These are phyloP conservation scores for Sebastes itinus DNA, from an alignment of 2,797 vertebrate genomes.

Conservation along the genomic window DNA sequence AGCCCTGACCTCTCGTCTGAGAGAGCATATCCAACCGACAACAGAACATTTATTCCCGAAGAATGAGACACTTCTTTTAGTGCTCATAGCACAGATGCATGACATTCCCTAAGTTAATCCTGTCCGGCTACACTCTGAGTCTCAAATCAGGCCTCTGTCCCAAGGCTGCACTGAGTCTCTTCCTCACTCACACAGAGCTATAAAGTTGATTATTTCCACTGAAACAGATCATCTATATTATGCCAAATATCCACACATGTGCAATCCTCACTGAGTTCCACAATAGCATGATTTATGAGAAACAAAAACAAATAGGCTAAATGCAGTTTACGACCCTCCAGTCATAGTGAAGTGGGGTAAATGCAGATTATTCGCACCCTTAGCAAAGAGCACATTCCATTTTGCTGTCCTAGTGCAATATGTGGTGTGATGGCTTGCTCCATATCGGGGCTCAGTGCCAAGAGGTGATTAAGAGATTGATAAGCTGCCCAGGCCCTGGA, in stretches of 20 bases:
- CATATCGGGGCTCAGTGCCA: conserved; percentile 7
- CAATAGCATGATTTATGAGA: background rate
- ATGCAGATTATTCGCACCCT: conserved; percentile 34
- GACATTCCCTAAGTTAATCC: conserved; percentile 47
- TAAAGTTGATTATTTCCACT: background rate
- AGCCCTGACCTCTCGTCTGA: conserved; percentile 3
- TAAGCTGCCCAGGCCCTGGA: conserved; percentile 23
- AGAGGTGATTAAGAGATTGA: conserved; percentile 30
- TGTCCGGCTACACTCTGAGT: conserved; percentile 2
- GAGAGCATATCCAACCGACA: conserved; percentile 27
- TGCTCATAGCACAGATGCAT: conserved; percentile 38
- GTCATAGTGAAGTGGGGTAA: conserved; percentile 21
- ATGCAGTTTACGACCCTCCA: background rate
- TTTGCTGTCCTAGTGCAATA: conserved; percentile 14
- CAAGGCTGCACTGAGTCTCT: background rate
- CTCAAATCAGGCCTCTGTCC: conserved; percentile 27
- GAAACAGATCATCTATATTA: background rate
- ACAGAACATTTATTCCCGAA: conserved; percentile 50
- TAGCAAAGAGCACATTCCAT: conserved; percentile 7
- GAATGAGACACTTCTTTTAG: conserved; percentile 50
- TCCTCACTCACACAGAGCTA: background rate
- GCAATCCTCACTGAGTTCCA: background rate
- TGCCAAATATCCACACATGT: background rate
- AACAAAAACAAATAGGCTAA: background rate
- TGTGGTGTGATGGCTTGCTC: background rate